phyloP scores from a whole-genome alignment of 2,113 vertebrate species.

The Brienomyrus longianalis region DNA sequence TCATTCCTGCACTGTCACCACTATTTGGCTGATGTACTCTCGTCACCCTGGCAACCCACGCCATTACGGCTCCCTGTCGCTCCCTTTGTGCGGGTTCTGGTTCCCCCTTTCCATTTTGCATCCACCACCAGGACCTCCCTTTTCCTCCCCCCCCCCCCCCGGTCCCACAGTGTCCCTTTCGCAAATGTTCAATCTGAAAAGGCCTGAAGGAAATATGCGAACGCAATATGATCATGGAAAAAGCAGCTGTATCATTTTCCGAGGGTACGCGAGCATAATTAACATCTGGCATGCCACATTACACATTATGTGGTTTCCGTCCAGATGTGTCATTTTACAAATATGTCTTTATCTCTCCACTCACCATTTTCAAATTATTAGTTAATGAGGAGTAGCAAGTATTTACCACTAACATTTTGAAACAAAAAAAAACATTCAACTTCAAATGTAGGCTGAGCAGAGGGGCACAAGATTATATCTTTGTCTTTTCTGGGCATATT shows the following conservation, averaged over 20 bases:
- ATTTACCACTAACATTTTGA: neutral
- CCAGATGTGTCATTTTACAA: neutral
- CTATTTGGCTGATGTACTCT: neutral
- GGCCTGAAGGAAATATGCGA: neutral
- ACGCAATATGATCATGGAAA: neutral
- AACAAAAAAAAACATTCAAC: neutral
- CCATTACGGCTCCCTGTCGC: neutral
- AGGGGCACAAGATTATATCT: neutral
- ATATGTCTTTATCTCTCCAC: neutral
- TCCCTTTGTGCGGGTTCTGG: neutral
- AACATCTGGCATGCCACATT: neutral
- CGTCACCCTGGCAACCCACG: slow-evolving; percentile 11
- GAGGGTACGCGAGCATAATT: neutral
- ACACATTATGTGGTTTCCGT: neutral
- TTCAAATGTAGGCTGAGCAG: neutral
- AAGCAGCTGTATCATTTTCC: neutral
- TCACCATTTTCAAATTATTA: slow-evolving; percentile 7
- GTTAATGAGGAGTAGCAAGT: neutral
- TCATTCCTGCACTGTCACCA: neutral
- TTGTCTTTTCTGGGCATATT: neutral
- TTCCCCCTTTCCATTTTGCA: neutral
- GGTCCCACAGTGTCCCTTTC: neutral
- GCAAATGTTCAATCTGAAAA: neutral
- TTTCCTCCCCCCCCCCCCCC: neutral
- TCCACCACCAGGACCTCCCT: neutral